Conservation (phyloP, 2,113 vertebrate species). For the Pachyramphus minor region DNA sequence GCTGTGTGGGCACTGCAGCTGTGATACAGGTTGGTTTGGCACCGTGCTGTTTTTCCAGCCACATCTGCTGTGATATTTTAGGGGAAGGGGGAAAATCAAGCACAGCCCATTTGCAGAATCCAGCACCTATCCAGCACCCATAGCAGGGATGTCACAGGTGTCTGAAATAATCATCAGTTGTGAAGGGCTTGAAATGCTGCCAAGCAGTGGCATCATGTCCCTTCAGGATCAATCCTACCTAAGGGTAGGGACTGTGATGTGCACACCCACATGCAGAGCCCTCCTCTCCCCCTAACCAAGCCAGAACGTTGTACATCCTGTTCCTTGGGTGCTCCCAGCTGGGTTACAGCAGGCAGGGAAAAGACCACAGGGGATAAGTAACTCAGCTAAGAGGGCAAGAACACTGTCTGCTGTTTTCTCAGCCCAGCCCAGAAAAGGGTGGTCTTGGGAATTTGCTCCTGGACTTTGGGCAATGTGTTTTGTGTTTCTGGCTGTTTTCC, state of each 20-base stretch:
- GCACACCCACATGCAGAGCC: accelerated
- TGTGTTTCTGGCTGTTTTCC: background rate
- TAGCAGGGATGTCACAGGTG: accelerated
- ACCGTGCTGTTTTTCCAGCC: background rate
- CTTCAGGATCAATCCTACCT: background rate
- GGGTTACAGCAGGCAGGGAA: background rate
- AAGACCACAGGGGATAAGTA: background rate
- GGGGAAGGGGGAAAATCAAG: background rate
- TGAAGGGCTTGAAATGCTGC: background rate
- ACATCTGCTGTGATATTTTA: background rate
- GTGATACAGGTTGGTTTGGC: no score
- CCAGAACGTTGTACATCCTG: background rate
- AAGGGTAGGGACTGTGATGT: background rate
- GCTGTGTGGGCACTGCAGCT: background rate
- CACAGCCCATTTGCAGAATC: background rate
- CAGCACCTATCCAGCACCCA: background rate
- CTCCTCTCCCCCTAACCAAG: background rate
- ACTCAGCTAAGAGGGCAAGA: background rate
- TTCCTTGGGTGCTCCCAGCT: background rate
- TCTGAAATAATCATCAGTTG: background rate
- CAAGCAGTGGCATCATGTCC: background rate
- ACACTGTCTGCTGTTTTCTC: background rate
- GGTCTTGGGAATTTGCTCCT: background rate
- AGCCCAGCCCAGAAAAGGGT: background rate
- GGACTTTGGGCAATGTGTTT: accelerated